Evolutionary conservation across 1,140 invertebrate species (phyloP).

Genomic region (Drosophila bifasciata): DNA sequence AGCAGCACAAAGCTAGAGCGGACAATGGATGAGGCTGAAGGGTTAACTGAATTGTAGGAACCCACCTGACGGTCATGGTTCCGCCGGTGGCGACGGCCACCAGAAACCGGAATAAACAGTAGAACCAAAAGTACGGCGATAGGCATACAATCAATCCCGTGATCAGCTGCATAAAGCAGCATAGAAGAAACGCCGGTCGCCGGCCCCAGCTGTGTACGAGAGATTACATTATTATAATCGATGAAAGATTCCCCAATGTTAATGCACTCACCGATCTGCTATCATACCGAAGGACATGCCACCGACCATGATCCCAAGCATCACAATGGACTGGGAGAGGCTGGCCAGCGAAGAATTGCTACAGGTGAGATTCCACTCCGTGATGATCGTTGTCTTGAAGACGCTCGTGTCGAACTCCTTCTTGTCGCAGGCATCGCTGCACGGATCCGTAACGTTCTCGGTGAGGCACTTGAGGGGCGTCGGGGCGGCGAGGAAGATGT

Average conservation of each 20-base stretch:
- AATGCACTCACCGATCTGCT: slow-evolving; percentile 87
- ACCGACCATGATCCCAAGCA: slow-evolving; percentile 90
- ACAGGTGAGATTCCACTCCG: slow-evolving; percentile 91
- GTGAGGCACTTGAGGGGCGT: slow-evolving; percentile 83
- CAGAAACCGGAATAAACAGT: slow-evolving; percentile 89
- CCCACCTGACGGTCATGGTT: slow-evolving; percentile 89
- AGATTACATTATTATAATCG: neutral
- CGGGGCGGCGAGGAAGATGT: slow-evolving; percentile 88
- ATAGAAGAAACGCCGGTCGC: slow-evolving; percentile 87
- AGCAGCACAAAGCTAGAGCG: slow-evolving; percentile 88
- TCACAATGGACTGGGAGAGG: slow-evolving; percentile 89
- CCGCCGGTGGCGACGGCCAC: slow-evolving; percentile 89
- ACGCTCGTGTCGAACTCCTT: slow-evolving; percentile 87
- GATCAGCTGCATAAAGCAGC: slow-evolving; percentile 88
- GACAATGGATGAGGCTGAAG: slow-evolving; percentile 26
- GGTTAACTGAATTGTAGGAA: neutral
- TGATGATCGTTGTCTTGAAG: slow-evolving; percentile 89
- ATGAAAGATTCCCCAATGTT: neutral
- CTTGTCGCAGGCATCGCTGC: slow-evolving; percentile 85
- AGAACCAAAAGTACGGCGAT: slow-evolving; percentile 88
- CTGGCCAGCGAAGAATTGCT: slow-evolving; percentile 88
- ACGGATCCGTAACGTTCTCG: slow-evolving; percentile 83
- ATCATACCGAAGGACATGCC: slow-evolving; percentile 90
- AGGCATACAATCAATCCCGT: slow-evolving; percentile 87
- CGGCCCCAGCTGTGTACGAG: slow-evolving; percentile 87